phyloP scores from a whole-genome alignment of 2,113 vertebrate species.

The Chionis minor region DNA sequence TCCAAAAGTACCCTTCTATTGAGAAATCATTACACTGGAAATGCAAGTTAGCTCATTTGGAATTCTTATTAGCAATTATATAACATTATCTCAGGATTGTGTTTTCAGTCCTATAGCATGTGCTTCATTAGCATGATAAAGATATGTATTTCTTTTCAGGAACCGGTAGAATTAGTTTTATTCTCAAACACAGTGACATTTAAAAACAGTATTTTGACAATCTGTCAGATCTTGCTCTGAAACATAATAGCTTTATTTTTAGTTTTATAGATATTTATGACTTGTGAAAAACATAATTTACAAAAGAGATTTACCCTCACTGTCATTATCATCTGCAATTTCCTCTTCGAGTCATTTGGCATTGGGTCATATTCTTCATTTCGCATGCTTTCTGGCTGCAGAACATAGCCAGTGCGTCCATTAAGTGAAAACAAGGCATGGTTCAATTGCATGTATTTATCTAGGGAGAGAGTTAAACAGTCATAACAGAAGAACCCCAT shows the following conservation, averaged over 20 bases:
- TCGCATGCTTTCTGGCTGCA: constrained; percentile 95
- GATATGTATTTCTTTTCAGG: not conserved
- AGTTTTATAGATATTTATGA: constrained; percentile 32
- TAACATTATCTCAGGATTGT: not conserved
- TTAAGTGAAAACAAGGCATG: constrained; percentile 90
- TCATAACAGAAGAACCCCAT: not conserved
- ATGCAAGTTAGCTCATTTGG: not conserved
- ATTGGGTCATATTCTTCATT: constrained; percentile 83
- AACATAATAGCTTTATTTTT: constrained; percentile 54
- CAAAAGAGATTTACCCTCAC: constrained; percentile 72
- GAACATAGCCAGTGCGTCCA: constrained; percentile 86
- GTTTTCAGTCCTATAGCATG: not conserved
- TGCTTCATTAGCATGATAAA: constrained; percentile 32
- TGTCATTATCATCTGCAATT: constrained; percentile 79
- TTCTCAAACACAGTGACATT: constrained; percentile 28
- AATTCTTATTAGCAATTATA: not conserved
- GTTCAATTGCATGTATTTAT: constrained; percentile 95
- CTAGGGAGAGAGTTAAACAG: constrained; percentile 67
- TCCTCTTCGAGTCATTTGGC: constrained; percentile 76
- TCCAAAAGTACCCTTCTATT: not conserved
- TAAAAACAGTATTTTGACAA: constrained; percentile 49
- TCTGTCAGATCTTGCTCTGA: constrained; percentile 29
- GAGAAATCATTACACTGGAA: not conserved
- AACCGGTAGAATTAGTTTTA: not conserved
- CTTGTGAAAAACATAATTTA: not conserved